These are phyloP conservation scores for Podilymbus podiceps DNA, from an alignment of 2,113 vertebrate species.

Conservation along the genomic window DNA sequence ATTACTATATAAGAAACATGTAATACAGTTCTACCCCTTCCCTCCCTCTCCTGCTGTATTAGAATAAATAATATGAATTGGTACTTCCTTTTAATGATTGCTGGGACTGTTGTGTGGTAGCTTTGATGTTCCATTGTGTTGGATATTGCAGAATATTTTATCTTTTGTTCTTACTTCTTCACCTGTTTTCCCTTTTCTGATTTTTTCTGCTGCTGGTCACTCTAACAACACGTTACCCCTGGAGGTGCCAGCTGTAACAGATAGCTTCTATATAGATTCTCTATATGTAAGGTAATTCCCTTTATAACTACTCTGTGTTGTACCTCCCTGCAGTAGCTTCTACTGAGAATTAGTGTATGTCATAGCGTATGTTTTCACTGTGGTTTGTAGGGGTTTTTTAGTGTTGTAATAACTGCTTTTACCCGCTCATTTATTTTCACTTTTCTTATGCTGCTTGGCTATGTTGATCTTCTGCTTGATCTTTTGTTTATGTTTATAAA, in stretches of 20 bases:
- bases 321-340: conserved; percentile 1
- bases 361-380: not conserved
- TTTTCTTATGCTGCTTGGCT: conserved; percentile 3
- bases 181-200: conserved; percentile 61
- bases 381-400: not conserved
- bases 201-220: conserved; percentile 62
- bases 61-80: not conserved
- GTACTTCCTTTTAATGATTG: not conserved
- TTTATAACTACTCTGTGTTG: conserved; percentile 52
- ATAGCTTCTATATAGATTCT: conserved; percentile 66
- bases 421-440: not conserved
- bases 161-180: conserved; percentile 49
- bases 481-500: not conserved
- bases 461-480: not conserved
- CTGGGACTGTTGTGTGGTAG: not conserved
- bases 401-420: not conserved
- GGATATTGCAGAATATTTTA: not conserved
- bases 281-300: conserved; percentile 62
- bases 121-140: not conserved
- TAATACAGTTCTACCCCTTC: not conserved
- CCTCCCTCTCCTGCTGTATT: not conserved
- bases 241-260: conserved; percentile 66
- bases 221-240: conserved; percentile 62
- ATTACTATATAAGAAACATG: not conserved
- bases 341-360: not conserved